Evolutionary conservation across 2,797 vertebrate genomes (phyloP).

Genomic region (Galagoides demidoff): DNA sequence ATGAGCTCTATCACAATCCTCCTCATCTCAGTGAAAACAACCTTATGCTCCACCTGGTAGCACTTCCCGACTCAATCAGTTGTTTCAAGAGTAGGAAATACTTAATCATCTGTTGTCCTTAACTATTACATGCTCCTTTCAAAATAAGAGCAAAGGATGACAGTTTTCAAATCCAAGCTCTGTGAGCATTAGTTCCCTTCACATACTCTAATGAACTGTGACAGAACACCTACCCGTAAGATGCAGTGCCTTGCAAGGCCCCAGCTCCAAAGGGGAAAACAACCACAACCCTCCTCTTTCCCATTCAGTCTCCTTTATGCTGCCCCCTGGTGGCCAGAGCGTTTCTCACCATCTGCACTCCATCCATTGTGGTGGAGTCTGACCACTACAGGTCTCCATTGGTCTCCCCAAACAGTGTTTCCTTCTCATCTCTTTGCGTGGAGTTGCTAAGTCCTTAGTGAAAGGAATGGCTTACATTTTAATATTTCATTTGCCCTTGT

Average conservation of each 20-base stretch:
- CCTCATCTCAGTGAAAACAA: neutral
- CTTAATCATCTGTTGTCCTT: neutral
- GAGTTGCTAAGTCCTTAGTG: constrained; percentile 51
- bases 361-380: neutral
- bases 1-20: neutral
- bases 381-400: neutral
- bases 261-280: neutral
- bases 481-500: constrained; percentile 69
- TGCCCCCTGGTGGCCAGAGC: neutral
- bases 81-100: neutral
- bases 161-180: neutral
- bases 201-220: constrained; percentile 31
- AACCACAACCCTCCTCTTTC: neutral
- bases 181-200: constrained; percentile 22
- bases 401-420: neutral
- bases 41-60: neutral
- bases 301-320: neutral
- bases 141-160: neutral
- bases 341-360: neutral
- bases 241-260: neutral
- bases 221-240: neutral
- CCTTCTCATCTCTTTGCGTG: neutral
- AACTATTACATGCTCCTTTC: neutral
- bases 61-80: neutral
- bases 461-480: constrained; percentile 53